Evolutionary conservation across 64 coral and sea anemone species (phyloP).

Genomic region (Trachythela sp.): DNA sequence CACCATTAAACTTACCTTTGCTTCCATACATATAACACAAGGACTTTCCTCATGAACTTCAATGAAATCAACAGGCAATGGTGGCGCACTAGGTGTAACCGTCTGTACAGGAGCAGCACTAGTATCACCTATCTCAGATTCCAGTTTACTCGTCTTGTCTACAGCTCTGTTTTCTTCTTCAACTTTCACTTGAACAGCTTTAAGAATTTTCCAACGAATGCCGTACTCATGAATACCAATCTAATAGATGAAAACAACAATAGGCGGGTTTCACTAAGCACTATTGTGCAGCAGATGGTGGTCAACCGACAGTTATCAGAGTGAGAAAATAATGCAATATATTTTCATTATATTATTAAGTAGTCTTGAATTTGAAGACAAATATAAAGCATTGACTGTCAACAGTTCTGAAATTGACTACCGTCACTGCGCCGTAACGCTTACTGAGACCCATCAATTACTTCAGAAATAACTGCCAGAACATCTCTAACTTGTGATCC

Average conservation of each 20-base stretch:
- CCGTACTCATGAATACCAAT: slow-evolving; percentile 28
- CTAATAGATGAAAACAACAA: neutral
- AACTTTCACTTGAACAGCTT: neutral
- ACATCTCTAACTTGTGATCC: neutral
- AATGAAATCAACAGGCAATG: neutral
- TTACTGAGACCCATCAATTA: no score
- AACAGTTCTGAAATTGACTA: no score
- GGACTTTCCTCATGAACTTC: neutral
- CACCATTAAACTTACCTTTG: neutral
- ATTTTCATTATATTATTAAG: no score
- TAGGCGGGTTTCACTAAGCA: no score
- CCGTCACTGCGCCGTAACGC: no score
- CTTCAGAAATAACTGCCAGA: no score
- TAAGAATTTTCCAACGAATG: neutral
- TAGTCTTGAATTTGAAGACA: no score
- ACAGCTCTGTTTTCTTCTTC: neutral
- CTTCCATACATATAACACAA: slow-evolving; percentile 23
- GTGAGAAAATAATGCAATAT: no score
- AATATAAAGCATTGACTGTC: no score
- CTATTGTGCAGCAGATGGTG: no score
- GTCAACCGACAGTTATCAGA: no score
- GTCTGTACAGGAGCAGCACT: neutral
- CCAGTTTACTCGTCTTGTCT: neutral
- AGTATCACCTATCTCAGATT: neutral
- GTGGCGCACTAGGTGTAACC: neutral